Base-by-base conservation (phyloP, 2,797 vertebrate species). In the Mormyrus hasselquistii region DNA sequence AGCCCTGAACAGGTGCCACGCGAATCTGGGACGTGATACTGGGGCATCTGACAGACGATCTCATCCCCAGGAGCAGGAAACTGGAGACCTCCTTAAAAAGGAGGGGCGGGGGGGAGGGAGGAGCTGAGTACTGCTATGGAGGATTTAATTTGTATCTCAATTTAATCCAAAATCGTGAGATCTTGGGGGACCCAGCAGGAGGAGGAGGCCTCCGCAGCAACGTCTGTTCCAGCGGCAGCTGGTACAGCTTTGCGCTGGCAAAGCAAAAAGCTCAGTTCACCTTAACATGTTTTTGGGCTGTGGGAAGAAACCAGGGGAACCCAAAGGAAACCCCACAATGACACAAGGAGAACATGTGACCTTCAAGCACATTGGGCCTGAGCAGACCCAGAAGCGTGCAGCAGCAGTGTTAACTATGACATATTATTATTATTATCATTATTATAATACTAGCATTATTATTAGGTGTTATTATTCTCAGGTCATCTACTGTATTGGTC, bases 1-100 rank as follows among this genome's bases (percentile, higher is more conserved):
- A 47, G 41, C 79, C 41, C 82, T 2, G 41, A 83, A 38, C 79
- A 22, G 79, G 41, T 49, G 79, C 79, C 79, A 22, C 16, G 44
- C n/a, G 92, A 93, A 95, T 94, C 92, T 95, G 93, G 95, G 94
- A 94, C 94, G 92, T 62, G 91, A 90, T 93, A 94, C 91, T 93
- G 88, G 95, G 93, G 69, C 94, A 93, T 92, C 92, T 92, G 92
- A 89, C 90, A 87, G 92, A 89, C 88, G 73, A 90, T 90, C 91
- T 91, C 90, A 92, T 94, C 94, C 92, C 93, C 50, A 55, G 89
- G 93, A 93, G 94, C 92, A 88, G 90, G 91, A 90, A 93, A 92
- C 93, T 90, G 92, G 93, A 93, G 93, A 91, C 92, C 82, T 34
- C 29, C 10, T 49, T 50, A 50, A 50, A 14, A 84, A 84, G 19